phyloP scores from a whole-genome alignment of 2,797 vertebrate species.

The Sphenodon punctatus region DNA sequence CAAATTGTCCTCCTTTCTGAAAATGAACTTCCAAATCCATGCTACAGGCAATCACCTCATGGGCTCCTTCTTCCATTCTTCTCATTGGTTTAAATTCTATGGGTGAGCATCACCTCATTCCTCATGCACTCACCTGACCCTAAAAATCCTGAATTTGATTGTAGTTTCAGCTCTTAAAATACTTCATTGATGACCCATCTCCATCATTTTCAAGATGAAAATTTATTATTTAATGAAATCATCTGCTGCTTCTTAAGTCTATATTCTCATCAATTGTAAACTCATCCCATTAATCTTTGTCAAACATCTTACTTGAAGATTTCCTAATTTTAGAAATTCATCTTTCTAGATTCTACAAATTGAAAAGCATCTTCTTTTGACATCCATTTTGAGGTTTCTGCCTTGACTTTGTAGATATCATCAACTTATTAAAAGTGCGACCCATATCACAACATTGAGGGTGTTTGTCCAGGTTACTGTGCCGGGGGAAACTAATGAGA shows the following conservation, averaged over 20 bases:
- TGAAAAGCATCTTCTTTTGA: neutral
- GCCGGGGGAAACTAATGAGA: too few relatives aligned
- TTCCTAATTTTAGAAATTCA: neutral
- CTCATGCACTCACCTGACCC: too few relatives aligned
- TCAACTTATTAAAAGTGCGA: conserved; percentile 3
- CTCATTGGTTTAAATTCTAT: too few relatives aligned
- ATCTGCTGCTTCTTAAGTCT: neutral
- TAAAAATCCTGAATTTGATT: too few relatives aligned
- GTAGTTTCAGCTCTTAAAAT: neutral
- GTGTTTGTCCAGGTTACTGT: too few relatives aligned
- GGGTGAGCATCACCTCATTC: too few relatives aligned
- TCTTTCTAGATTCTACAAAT: too few relatives aligned
- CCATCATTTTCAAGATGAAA: fast-evolving
- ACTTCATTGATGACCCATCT: neutral
- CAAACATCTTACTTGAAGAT: neutral
- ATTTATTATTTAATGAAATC: neutral
- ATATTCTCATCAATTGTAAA: neutral
- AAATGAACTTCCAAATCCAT: too few relatives aligned
- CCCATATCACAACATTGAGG: conserved; percentile 14
- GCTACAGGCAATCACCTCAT: too few relatives aligned
- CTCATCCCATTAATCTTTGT: neutral
- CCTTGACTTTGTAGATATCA: neutral
- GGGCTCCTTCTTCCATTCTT: too few relatives aligned
- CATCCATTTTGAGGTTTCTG: neutral
- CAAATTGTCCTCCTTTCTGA: too few relatives aligned